Conservation (phyloP, 2,797 vertebrate genomes). For the Smutsia gigantea region DNA sequence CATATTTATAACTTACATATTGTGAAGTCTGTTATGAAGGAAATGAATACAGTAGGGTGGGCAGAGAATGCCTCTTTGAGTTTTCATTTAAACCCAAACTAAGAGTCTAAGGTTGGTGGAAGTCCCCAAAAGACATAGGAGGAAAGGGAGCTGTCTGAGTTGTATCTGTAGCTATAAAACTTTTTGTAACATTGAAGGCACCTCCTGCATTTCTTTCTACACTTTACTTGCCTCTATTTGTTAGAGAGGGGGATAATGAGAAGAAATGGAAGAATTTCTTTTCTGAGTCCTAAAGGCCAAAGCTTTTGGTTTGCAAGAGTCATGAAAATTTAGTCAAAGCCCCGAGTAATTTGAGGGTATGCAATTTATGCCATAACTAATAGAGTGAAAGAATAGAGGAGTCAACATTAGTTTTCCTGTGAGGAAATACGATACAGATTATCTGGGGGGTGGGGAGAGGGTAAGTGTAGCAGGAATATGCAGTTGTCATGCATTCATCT, state of each 20-base stretch:
- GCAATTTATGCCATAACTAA: neutral
- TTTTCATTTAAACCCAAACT: neutral
- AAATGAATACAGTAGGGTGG: neutral
- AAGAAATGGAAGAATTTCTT: conserved; percentile 6
- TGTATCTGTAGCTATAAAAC: neutral
- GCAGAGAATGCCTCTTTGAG: neutral
- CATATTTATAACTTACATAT: neutral
- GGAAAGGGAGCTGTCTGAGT: neutral
- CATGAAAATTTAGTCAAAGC: neutral
- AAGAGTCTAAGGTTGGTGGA: neutral
- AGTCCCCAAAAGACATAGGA: neutral
- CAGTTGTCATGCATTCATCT: neutral
- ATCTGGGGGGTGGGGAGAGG: neutral
- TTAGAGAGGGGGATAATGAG: neutral
- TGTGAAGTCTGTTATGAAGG: neutral
- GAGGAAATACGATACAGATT: conserved; percentile 49
- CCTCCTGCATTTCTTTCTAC: neutral
- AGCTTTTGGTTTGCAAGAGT: conserved; percentile 14
- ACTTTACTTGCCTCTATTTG: neutral
- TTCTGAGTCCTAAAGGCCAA: conserved; percentile 7
- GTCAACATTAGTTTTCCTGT: conserved; percentile 25
- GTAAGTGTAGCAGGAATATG: conserved; percentile 17
- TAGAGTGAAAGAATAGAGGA: conserved; percentile 21
- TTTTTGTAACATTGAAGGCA: neutral
- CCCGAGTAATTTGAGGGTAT: neutral